Conservation (phyloP, 2,797 vertebrate genomes). For the Mycteria americana region DNA sequence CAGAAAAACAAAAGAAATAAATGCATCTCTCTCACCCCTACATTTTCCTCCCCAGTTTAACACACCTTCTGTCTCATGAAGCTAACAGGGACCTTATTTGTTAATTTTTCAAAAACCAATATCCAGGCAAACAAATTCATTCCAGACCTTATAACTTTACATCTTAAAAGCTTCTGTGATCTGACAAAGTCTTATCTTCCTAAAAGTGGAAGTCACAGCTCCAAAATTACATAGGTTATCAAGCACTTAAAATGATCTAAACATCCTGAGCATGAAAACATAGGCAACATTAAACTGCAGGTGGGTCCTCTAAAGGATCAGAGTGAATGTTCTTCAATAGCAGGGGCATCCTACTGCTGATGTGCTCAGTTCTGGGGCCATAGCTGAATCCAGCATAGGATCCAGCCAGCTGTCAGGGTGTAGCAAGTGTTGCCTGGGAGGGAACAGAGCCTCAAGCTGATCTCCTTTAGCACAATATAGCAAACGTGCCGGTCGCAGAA, state of each 20-base stretch:
- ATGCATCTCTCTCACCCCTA: neutral
- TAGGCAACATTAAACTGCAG: neutral
- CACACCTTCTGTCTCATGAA: neutral
- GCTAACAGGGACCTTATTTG: neutral
- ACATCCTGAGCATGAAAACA: neutral
- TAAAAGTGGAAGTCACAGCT: neutral
- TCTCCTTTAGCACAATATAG: neutral
- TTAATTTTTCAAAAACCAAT: neutral
- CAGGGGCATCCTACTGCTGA: neutral
- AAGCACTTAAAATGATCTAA: neutral
- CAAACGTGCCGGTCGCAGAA: accelerated
- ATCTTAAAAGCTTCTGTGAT: neutral
- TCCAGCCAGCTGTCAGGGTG: neutral
- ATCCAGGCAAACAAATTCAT: neutral
- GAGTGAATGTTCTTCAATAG: neutral
- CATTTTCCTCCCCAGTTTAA: neutral
- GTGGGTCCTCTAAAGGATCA: neutral
- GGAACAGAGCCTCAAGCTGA: neutral
- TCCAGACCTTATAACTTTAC: neutral
- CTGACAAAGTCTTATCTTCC: neutral
- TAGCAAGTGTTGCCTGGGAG: neutral
- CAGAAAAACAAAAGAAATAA: constrained; percentile 50
- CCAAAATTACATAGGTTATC: neutral
- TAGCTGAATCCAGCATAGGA: neutral
- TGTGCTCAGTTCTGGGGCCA: neutral